Conservation (phyloP, 30 jellyfish, hydroid and myxozoan genomes). For the Phacellophora camtschatica region DNA sequence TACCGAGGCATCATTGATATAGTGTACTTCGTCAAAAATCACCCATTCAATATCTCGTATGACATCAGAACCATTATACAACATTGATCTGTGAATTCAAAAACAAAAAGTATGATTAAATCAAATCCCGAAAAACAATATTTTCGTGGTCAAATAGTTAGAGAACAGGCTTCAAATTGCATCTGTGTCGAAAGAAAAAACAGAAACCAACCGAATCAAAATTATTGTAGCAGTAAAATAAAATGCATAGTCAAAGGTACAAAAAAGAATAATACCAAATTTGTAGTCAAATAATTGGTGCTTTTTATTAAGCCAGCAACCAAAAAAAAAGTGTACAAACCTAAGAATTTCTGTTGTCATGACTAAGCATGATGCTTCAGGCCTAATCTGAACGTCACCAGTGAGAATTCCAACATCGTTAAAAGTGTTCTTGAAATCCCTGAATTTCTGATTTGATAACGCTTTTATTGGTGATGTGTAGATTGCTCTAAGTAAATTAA, state of each 20-base stretch:
- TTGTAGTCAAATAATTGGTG: no score
- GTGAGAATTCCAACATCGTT: slow-evolving; percentile 95
- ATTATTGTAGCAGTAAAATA: no score
- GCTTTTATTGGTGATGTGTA: slow-evolving; percentile 99
- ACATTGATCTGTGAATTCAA: slow-evolving; percentile 82
- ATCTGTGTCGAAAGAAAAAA: no score
- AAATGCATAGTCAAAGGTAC: no score
- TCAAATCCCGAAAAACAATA: no score
- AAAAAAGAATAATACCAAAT: no score
- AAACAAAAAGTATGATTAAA: no score
- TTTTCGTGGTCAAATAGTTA: no score
- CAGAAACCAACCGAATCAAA: no score
- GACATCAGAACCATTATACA: slow-evolving; percentile 93
- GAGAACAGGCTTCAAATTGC: no score
- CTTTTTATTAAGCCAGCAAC: no score
- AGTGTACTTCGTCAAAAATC: slow-evolving; percentile 97
- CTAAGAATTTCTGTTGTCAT: slow-evolving; percentile 99
- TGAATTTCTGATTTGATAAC: slow-evolving; percentile 92
- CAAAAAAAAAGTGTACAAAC: no score
- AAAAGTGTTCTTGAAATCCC: slow-evolving; percentile 92
- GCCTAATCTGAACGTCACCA: slow-evolving; percentile 97
- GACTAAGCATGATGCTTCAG: slow-evolving; percentile 88
- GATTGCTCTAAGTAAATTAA: slow-evolving; percentile 76
- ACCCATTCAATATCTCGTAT: slow-evolving; percentile 98
- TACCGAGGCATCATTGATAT: slow-evolving; percentile 94